Evolutionary conservation across 2,113 vertebrate species (phyloP).

Genomic region (Cephalophus harveyi): DNA sequence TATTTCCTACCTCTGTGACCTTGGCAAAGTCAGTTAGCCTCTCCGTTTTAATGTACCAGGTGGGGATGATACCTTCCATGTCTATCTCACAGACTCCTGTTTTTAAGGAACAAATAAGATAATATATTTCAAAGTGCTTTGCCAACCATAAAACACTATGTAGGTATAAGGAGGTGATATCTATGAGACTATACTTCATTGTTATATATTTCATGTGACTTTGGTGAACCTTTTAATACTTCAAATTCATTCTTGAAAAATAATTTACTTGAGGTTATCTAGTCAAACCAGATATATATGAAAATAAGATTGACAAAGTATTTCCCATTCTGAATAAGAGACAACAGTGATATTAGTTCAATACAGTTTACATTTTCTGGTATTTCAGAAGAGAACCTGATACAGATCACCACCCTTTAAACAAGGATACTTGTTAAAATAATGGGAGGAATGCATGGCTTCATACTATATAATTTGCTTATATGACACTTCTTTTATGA

Average conservation of each 20-base stretch:
- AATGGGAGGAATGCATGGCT: constrained; percentile 33
- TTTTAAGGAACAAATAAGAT: constrained; percentile 39
- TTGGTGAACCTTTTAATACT: constrained; percentile 55
- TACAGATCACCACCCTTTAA: constrained; percentile 7
- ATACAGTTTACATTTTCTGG: constrained; percentile 42
- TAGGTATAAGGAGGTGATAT: constrained; percentile 48
- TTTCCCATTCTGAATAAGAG: not conserved
- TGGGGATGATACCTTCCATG: not conserved
- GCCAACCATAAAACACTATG: constrained; percentile 46
- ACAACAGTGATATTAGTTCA: constrained; percentile 3
- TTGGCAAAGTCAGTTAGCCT: constrained; percentile 44
- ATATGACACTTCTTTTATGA: constrained; percentile 24
- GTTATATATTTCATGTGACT: constrained; percentile 48
- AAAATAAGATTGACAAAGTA: constrained; percentile 42
- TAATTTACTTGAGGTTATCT: constrained; percentile 49
- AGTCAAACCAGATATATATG: constrained; percentile 31
- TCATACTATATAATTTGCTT: not conserved
- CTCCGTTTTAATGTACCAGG: not conserved
- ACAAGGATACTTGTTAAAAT: constrained; percentile 38
- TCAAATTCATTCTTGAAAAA: constrained; percentile 50
- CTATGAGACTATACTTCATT: constrained; percentile 54
- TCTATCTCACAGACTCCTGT: constrained; percentile 17
- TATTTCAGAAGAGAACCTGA: not conserved
- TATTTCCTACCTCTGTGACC: not conserved
- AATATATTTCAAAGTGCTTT: constrained; percentile 57